Evolutionary conservation across 64 coral and sea anemone genomes (phyloP).

Genomic region (Acropora yongei): DNA sequence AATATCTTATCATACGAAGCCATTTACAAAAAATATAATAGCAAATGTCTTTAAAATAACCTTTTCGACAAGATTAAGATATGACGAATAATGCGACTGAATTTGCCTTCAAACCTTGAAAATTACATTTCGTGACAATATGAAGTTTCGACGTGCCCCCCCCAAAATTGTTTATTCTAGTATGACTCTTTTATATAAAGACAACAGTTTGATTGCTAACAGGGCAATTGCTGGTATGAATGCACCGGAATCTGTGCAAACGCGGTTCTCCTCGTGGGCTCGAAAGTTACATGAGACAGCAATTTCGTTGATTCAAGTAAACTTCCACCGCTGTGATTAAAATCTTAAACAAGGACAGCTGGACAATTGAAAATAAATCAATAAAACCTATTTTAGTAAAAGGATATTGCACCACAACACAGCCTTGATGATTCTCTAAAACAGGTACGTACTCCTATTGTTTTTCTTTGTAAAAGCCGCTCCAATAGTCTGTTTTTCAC

Average conservation of each 20-base stretch:
- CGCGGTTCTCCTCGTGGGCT: neutral
- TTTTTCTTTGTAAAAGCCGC: slow-evolving; percentile 3
- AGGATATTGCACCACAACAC: neutral
- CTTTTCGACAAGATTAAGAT: no score
- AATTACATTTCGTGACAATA: neutral
- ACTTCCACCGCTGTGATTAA: neutral
- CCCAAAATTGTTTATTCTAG: neutral
- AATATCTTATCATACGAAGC: no score
- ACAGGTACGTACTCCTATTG: neutral
- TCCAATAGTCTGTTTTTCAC: neutral
- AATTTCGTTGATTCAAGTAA: neutral
- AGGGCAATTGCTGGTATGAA: neutral
- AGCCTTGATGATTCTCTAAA: neutral
- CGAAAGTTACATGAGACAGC: neutral
- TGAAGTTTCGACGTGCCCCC: neutral
- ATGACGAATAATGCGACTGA: no score
- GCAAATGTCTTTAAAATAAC: no score
- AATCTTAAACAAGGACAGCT: neutral
- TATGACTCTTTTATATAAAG: neutral
- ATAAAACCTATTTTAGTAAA: neutral
- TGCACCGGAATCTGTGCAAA: slow-evolving; percentile 1
- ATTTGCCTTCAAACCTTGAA: no score
- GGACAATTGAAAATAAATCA: slow-evolving; percentile 10
- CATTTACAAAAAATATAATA: no score
- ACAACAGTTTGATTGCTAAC: neutral